phyloP scores from a whole-genome alignment of 2,113 vertebrate genomes.

The Clinocottus analis region DNA sequence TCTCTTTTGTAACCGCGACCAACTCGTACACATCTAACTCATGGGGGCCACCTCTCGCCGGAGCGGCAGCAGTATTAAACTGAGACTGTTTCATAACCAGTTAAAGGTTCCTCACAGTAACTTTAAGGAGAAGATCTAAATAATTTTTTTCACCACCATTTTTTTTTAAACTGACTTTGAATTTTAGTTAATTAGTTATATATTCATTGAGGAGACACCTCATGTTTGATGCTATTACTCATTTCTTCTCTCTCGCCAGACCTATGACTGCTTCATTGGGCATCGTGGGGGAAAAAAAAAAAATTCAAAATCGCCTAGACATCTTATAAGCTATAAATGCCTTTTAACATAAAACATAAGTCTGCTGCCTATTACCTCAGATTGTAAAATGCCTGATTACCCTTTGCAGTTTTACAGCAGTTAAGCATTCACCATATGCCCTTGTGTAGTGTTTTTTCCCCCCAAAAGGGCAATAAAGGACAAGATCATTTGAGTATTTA shows the following conservation, averaged over 20 bases:
- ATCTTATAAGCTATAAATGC: constrained; percentile 50
- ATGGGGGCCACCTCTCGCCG: no score
- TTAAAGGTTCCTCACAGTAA: neutral
- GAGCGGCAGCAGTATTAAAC: no score
- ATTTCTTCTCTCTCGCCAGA: constrained; percentile 23
- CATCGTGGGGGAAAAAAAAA: constrained; percentile 24
- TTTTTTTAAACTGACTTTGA: constrained; percentile 24
- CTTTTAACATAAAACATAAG: constrained; percentile 57
- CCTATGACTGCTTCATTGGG: constrained; percentile 31
- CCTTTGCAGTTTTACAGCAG: constrained; percentile 45
- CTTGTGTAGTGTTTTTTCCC: constrained; percentile 49
- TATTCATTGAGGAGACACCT: constrained; percentile 12
- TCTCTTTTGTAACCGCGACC: no score
- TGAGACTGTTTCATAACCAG: neutral
- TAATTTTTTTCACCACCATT: neutral
- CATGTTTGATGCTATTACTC: constrained; percentile 25
- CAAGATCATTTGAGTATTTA: constrained; percentile 67
- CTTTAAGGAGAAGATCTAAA: neutral
- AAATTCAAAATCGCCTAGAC: constrained; percentile 54
- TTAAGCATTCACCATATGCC: constrained; percentile 55
- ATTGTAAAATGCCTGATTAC: constrained; percentile 68
- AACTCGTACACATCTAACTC: no score
- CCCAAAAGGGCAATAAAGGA: constrained; percentile 60
- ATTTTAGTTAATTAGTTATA: constrained; percentile 34
- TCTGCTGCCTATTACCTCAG: constrained; percentile 55